Evolutionary conservation across 1,140 invertebrate species (phyloP), one percentile per base, ranked within the genome.

Genomic region (Aphis gossypii): DNA sequence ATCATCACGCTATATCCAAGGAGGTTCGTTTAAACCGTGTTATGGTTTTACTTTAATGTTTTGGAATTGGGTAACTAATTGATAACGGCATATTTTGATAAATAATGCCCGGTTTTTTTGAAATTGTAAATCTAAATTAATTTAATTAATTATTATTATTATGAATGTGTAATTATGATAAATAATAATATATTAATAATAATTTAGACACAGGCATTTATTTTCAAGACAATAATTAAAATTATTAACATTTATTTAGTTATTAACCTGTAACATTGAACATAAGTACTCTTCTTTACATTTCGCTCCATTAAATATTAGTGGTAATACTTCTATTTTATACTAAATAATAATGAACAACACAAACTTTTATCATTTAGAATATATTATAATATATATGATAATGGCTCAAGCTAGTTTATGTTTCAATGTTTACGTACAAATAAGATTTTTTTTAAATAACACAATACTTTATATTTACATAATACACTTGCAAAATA

Each of bases 1-100:
- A 30, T 21, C n/a, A 56, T 93, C 92, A 86, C 82, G 68, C 92
- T 51, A 86, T 84, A 84, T 93, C 92, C 92, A 86, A 84, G 90
- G 90, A 91, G 90, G n/a, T 91, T 76, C 0, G 1, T 20, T 18
- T 0, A 7, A 35, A 51, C 68, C 30, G 56, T 20, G 56, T 41
- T 91, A 23, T 89, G 23, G 6, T 88, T 2, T 23, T 35, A 54
- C 51, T 9, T 3, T 25, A 1, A 11, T 35, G 21, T 7, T n/a
- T 18, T 46, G 30, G 30, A 90, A 30, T 41, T 11, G 0, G 44
- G 60, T 82, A 76, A 82, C 90, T 6, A 30, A 30, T 18, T 90
- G 89, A 90, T 90, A 60, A 90, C 60, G 30, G 23, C 21, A 25
- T 8, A 41, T 23, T 87, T 30, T 48, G 84, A 87, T 88, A 88